Evolutionary conservation across 2,113 vertebrate species (phyloP), one percentile per base, ranked within the genome.

Genomic region (Stomatorhinus ivindoensis): DNA sequence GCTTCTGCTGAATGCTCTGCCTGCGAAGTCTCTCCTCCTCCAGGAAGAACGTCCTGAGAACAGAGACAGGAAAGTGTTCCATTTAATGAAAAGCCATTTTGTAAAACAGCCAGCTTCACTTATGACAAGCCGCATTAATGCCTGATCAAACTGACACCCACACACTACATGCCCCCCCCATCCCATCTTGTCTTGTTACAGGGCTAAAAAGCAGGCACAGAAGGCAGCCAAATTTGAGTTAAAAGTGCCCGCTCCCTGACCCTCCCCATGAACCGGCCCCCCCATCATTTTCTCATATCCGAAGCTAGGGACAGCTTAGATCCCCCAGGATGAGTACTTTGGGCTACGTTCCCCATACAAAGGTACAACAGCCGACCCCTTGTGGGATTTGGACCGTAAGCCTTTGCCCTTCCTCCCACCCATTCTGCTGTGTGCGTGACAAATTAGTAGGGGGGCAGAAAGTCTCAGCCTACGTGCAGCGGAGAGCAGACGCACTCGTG

Each of bases 71-170:
- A 89, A 93, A 94, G 94, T 94, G 94, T 95, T 95, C 93, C 91
- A 91, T 94, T 94, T 92, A 94, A 94, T 95, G 95, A 94, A 96
- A 93, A 95, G 93, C 94, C 92, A 95, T 90, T 92, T 91, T 94
- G 94, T 96, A 94, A 96, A 42, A 95, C 93, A 94, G 93, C 94
- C 94, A 94, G 93, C 94, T 95, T 95, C 95, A 94, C 95, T 93
- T 95, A 93, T 95, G 94, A 95, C 94, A 95, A 94, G 94, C 95
- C 65, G 93, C 93, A 92, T 95, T 95, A 95, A 96, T 95, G 95
- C 94, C 95, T 94, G 95, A 95, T 95, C 95, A 94, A 93, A 94
- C 95, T 39, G 15, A 95, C 94, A 93, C 95, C 95, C 95, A 95
- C 95, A 94, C 94, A 94, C 95, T 94, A 93, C 94, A 94, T 4